A percentile compares a stretch with the other conserved stretches of the same genome.
phyloP scores from a whole-genome alignment of 2,888 invertebrate species.

The Drosophila kanekoi region DNA sequence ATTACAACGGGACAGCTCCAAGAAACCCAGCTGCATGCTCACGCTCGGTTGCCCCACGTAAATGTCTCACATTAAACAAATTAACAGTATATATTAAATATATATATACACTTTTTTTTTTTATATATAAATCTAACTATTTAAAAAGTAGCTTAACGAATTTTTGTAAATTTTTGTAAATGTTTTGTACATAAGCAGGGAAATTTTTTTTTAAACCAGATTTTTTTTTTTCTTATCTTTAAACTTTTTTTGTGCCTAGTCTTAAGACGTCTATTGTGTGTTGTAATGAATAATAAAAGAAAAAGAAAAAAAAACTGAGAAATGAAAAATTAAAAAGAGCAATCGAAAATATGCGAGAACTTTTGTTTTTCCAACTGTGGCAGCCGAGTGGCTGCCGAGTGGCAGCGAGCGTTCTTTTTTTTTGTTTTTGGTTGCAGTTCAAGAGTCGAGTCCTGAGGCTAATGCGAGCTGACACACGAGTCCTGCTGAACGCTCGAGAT shows the following conservation, averaged over 20 bases:
- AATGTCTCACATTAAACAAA: conserved; percentile 40
- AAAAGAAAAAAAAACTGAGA: conserved; percentile 40
- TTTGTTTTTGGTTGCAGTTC: background rate
- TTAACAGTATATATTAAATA: conserved; percentile 36
- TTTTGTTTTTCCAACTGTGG: conserved; percentile 31
- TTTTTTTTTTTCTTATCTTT: conserved; percentile 41
- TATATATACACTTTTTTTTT: conserved; percentile 30
- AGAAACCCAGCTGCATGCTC: conserved; percentile 14
- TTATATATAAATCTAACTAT: conserved; percentile 36
- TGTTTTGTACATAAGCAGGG: conserved; percentile 69
- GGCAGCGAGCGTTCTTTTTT: conserved; percentile 19
- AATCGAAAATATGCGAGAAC: conserved; percentile 37
- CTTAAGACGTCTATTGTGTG: conserved; percentile 73
- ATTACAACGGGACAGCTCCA: conserved; percentile 15
- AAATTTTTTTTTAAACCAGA: conserved; percentile 25
- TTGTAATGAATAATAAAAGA: conserved; percentile 60
- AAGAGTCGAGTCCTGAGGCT: conserved; percentile 54
- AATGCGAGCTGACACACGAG: conserved; percentile 77
- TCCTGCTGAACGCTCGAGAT: conserved; percentile 27
- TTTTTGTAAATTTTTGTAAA: conserved; percentile 76
- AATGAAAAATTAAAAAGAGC: conserved; percentile 37
- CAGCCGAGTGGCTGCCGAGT: conserved; percentile 16
- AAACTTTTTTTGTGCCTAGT: conserved; percentile 68
- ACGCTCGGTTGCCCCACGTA: conserved; percentile 19
- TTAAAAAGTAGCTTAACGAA: conserved; percentile 48